phyloP scores from a whole-genome alignment of 2,888 invertebrate species.

The Mechanitis messenoides region DNA sequence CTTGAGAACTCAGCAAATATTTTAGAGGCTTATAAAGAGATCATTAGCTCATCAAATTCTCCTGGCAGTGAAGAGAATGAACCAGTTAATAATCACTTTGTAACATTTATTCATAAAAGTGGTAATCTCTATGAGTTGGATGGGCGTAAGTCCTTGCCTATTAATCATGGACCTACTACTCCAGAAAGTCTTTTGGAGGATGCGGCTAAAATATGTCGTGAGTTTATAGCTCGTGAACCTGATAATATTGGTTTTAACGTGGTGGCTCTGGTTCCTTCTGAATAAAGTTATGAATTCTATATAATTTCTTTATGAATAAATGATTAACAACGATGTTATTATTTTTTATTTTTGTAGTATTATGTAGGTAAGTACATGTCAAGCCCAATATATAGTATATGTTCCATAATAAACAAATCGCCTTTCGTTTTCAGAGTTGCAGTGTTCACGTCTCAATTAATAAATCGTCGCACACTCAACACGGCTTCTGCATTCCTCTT shows the following conservation, averaged over 20 bases:
- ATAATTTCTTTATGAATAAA: background rate
- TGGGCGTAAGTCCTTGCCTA: constrained; percentile 80
- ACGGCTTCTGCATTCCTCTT: constrained; percentile 69
- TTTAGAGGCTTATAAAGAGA: constrained; percentile 86
- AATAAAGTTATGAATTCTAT: constrained; percentile 30
- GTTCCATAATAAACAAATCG: constrained; percentile 47
- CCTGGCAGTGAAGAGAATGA: constrained; percentile 68
- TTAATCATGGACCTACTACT: constrained; percentile 86
- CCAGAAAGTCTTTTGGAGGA: constrained; percentile 86
- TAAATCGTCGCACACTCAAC: constrained; percentile 62
- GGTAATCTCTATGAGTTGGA: constrained; percentile 89
- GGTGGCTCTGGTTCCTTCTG: constrained; percentile 83
- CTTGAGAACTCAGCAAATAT: constrained; percentile 84
- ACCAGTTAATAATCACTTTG: constrained; percentile 89
- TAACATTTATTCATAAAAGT: constrained; percentile 88
- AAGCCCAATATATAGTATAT: too few species aligned
- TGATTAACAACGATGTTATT: background rate
- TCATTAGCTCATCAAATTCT: constrained; percentile 78
- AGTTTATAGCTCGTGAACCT: constrained; percentile 90
- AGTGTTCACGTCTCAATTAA: constrained; percentile 69
- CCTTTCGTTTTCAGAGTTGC: constrained; percentile 46
- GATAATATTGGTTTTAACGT: constrained; percentile 91
- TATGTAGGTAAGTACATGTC: too few species aligned
- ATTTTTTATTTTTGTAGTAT: too few species aligned
- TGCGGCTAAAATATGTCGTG: constrained; percentile 86